Conservation (phyloP, 1,140 invertebrate genomes). For the Cherax destructor region DNA sequence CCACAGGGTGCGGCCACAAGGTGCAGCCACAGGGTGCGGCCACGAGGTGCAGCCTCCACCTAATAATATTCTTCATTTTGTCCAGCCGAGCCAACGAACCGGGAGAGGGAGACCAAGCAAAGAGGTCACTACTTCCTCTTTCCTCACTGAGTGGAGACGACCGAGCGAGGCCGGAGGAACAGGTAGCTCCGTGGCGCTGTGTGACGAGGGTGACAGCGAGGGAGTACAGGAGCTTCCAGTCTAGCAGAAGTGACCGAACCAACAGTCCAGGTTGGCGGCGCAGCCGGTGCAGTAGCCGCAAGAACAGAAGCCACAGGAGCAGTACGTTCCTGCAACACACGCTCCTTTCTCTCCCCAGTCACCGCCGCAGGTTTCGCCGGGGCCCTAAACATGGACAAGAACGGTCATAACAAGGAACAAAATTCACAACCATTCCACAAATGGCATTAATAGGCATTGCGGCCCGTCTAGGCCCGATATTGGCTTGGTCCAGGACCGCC, state of each 20-base stretch:
- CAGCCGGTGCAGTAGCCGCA: conserved; percentile 30
- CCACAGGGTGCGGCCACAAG: too few species aligned
- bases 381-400: neutral
- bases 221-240: neutral
- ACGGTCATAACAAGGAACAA: neutral
- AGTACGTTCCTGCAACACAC: conserved; percentile 24
- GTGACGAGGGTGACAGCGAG: neutral
- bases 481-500: too few species aligned
- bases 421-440: too few species aligned
- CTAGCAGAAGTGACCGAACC: neutral
- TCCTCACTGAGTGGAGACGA: neutral
- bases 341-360: neutral
- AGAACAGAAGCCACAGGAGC: conserved; percentile 9
- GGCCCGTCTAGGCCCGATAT: too few species aligned
- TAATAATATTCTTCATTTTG: too few species aligned
- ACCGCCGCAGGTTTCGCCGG: neutral
- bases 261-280: conserved; percentile 12
- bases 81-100: too few species aligned
- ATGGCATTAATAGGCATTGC: too few species aligned
- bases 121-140: neutral
- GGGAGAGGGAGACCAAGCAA: too few species aligned
- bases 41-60: too few species aligned
- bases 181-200: neutral
- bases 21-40: too few species aligned
- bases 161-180: too few species aligned